A percentile compares a stretch with the other conserved stretches of the same genome.
phyloP scores from a whole-genome alignment of 2,888 invertebrate genomes.

The Parelbella ahira region DNA sequence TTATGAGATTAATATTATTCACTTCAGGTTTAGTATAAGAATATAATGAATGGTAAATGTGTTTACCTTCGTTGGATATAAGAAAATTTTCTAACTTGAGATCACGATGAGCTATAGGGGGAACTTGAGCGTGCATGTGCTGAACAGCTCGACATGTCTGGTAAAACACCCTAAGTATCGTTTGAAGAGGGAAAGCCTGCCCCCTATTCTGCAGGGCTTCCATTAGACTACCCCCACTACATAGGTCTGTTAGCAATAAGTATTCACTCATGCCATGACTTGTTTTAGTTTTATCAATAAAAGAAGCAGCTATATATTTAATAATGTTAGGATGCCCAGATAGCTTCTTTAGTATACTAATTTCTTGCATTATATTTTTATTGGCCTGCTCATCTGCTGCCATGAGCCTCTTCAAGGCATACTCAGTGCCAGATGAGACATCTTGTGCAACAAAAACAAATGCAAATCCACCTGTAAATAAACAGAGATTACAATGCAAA shows the following conservation, averaged over 20 bases:
- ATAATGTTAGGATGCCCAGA: constrained; percentile 96
- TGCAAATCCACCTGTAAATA: constrained; percentile 97
- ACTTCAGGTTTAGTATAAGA: too few species aligned
- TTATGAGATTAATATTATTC: too few species aligned
- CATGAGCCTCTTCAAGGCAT: constrained; percentile 94
- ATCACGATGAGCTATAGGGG: constrained; percentile 97
- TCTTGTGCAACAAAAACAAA: constrained; percentile 97
- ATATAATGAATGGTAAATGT: too few species aligned
- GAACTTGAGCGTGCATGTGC: constrained; percentile 94
- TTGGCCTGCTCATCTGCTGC: constrained; percentile 91
- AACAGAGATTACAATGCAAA: too few species aligned
- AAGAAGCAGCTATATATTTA: constrained; percentile 91
- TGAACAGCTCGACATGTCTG: constrained; percentile 94
- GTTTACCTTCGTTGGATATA: constrained; percentile 88
- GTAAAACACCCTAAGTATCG: constrained; percentile 92
- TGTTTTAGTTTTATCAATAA: constrained; percentile 89
- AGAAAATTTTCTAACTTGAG: constrained; percentile 98
- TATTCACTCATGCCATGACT: constrained; percentile 93
- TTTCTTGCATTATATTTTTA: constrained; percentile 89
- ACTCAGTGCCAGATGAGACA: constrained; percentile 90
- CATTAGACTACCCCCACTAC: constrained; percentile 90
- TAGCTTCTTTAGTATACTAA: constrained; percentile 91
- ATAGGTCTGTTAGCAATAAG: constrained; percentile 94
- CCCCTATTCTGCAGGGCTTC: constrained; percentile 82
- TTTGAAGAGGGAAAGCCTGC: constrained; percentile 82